Evolutionary conservation across 2,797 vertebrate genomes (phyloP).

Genomic region (Echeneis naucrates): DNA sequence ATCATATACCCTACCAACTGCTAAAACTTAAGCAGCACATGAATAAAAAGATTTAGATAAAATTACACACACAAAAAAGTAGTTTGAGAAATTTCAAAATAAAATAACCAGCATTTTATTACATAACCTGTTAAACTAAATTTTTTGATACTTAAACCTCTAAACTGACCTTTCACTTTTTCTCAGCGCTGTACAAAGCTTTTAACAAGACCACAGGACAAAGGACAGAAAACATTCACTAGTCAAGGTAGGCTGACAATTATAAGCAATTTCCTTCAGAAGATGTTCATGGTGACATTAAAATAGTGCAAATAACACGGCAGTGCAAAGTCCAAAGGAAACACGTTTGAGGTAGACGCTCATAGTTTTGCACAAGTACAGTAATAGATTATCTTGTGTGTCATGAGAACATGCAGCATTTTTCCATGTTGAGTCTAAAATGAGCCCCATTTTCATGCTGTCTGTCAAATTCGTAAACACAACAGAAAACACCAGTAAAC

Average conservation of each 20-base stretch:
- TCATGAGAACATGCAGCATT: conserved; percentile 12
- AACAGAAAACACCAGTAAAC: not conserved
- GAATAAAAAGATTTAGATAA: too few relatives aligned
- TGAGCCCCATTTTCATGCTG: not conserved
- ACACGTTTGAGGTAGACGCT: conserved; percentile 42
- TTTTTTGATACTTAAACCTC: conserved; percentile 39
- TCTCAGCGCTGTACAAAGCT: conserved; percentile 41
- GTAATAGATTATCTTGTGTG: conserved; percentile 22
- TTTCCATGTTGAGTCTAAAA: not conserved
- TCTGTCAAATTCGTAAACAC: not conserved
- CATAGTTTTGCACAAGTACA: conserved; percentile 8
- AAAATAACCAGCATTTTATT: conserved; percentile 67
- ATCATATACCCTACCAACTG: conserved; percentile 18
- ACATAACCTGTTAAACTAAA: conserved; percentile 52
- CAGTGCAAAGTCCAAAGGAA: conserved; percentile 66
- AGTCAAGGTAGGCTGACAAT: conserved; percentile 43
- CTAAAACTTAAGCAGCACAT: too few relatives aligned
- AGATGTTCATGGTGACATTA: conserved; percentile 34
- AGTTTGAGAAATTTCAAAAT: not conserved
- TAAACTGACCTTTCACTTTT: conserved; percentile 26
- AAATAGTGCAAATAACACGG: conserved; percentile 77
- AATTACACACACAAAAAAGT: not conserved
- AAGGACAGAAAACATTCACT: conserved; percentile 58
- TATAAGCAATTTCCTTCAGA: conserved; percentile 29
- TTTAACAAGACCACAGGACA: conserved; percentile 44